Conservation (phyloP, 2,113 vertebrate genomes). For the Uropsilus gracilis region DNA sequence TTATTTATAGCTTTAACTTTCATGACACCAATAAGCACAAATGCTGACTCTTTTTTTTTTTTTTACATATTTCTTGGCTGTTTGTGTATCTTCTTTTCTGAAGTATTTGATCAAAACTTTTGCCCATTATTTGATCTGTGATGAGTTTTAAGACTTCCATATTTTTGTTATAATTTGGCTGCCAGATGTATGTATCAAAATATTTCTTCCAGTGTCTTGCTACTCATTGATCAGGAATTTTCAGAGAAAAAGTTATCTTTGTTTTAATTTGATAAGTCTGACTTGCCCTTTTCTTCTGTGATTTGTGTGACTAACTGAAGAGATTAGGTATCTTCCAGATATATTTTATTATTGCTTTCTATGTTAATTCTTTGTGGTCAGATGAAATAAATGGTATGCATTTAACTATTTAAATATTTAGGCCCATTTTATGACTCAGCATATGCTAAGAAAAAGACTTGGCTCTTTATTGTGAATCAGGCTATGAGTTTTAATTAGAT, state of each 20-base stretch:
- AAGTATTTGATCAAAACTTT: not conserved
- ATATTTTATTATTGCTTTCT: too few species aligned
- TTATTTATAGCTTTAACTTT: not conserved
- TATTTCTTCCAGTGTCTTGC: not conserved
- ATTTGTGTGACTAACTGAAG: not conserved
- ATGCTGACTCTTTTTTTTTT: not conserved
- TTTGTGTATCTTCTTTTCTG: not conserved
- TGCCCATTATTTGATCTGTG: not conserved
- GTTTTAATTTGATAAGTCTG: not conserved
- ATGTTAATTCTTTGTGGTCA: too few species aligned
- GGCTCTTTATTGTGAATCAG: not conserved
- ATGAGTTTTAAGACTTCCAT: not conserved
- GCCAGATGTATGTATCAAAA: not conserved
- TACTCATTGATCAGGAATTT: not conserved
- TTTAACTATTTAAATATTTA: too few species aligned
- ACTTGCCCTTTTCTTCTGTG: not conserved
- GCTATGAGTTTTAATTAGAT: not conserved
- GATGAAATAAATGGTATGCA: too few species aligned
- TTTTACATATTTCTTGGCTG: not conserved
- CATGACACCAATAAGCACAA: not conserved
- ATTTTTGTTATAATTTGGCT: not conserved
- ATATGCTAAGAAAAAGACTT: not conserved
- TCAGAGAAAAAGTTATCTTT: not conserved
- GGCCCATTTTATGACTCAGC: too few species aligned
- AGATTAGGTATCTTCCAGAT: not conserved